A percentile compares a stretch with the other conserved stretches of the same genome.
Evolutionary conservation across 1,140 invertebrate species (phyloP).

Genomic region (Drosophila takahashii): DNA sequence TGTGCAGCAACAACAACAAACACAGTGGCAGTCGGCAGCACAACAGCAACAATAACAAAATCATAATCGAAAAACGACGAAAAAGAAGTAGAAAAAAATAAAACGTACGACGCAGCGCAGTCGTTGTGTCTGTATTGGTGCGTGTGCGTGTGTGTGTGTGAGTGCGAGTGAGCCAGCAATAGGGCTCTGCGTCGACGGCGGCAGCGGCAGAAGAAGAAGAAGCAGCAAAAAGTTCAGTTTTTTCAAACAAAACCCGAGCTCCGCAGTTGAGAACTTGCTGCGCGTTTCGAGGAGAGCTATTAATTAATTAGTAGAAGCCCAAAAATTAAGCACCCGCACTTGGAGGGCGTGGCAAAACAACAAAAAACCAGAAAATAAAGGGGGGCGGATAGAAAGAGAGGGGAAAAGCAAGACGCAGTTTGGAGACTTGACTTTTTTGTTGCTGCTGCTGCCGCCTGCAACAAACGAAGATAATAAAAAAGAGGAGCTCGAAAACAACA

Average conservation of each 20-base stretch:
- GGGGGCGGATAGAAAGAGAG: constrained; percentile 6
- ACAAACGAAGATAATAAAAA: constrained; percentile 58
- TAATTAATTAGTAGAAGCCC: constrained; percentile 4
- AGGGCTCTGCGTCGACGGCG: constrained; percentile 43
- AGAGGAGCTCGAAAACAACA: constrained; percentile 42
- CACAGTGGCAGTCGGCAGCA: constrained; percentile 14
- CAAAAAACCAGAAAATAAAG: constrained; percentile 12
- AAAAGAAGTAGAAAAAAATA: constrained; percentile 48
- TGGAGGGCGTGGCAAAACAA: constrained; percentile 54
- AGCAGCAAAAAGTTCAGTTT: constrained; percentile 37
- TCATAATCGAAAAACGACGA: constrained; percentile 54
- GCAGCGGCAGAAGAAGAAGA: constrained; percentile 52
- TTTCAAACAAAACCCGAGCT: constrained; percentile 61
- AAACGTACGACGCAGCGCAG: constrained; percentile 70
- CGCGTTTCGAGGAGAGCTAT: constrained; percentile 17
- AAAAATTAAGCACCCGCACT: constrained; percentile 17
- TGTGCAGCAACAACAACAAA: constrained; percentile 61
- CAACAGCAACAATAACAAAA: constrained; percentile 34
- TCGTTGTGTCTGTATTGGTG: constrained; percentile 39
- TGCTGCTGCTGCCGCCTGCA: constrained; percentile 65
- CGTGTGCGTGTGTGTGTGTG: constrained; percentile 40
- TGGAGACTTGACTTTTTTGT: constrained; percentile 46
- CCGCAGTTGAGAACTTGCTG: constrained; percentile 65
- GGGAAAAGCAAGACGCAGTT: constrained; percentile 60
- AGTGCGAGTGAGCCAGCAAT: constrained; percentile 64